phyloP scores from a whole-genome alignment of 2,888 invertebrate genomes.

The Mycalesis mineus region DNA sequence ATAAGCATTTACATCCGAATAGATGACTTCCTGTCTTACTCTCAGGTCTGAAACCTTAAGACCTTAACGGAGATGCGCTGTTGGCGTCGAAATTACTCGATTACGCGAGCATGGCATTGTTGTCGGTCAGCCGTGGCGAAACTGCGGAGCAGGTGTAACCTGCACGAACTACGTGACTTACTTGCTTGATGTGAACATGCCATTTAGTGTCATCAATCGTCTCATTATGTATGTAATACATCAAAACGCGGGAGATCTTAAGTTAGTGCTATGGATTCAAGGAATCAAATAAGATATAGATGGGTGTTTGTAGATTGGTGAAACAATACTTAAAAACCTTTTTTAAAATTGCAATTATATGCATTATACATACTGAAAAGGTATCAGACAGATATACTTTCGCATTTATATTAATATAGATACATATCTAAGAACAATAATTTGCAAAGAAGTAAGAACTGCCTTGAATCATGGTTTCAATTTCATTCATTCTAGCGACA shows the following conservation, averaged over 20 bases:
- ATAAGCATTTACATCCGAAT: conserved; percentile 33
- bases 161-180: conserved; percentile 54
- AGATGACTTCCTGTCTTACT: conserved; percentile 57
- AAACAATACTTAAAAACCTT: no score
- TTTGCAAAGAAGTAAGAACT: conserved; percentile 37
- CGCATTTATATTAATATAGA: background rate
- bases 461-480: conserved; percentile 67
- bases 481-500: conserved; percentile 53
- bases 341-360: no score
- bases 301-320: background rate
- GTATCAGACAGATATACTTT: no score
- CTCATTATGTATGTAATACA: conserved; percentile 28
- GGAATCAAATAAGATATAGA: background rate
- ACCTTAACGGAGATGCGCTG: conserved; percentile 62
- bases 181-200: conserved; percentile 42
- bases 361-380: no score
- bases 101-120: conserved; percentile 63
- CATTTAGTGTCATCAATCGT: conserved; percentile 24
- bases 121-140: conserved; percentile 61
- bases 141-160: conserved; percentile 62
- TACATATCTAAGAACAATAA: conserved; percentile 37
- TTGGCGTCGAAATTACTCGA: conserved; percentile 61
- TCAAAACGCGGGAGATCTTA: background rate
- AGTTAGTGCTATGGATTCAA: background rate
- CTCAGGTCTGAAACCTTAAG: conserved; percentile 52